These are phyloP conservation scores for Drosophila asahinai DNA, from an alignment of 1,140 invertebrate genomes.

Conservation along the genomic window DNA sequence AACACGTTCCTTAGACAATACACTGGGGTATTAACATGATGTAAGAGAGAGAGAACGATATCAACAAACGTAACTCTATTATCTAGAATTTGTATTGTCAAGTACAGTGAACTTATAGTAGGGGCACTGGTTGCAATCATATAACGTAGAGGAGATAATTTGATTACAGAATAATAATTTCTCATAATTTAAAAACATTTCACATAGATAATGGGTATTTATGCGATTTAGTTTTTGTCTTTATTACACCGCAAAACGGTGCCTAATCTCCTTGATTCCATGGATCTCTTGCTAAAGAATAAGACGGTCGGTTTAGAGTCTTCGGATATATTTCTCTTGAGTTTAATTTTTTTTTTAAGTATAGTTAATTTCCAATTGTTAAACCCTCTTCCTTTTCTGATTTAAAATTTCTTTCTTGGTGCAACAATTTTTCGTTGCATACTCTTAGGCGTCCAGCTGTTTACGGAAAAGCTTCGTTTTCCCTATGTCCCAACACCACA, in stretches of 20 bases:
- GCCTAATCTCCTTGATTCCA: too few species aligned
- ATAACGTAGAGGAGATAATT: not conserved
- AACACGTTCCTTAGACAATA: conserved; percentile 15
- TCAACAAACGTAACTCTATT: conserved; percentile 11
- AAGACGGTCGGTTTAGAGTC: not conserved
- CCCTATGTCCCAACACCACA: not conserved
- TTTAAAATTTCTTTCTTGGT: not conserved
- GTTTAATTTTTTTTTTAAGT: too few species aligned
- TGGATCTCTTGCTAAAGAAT: too few species aligned
- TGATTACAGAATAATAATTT: not conserved
- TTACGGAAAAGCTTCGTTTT: not conserved
- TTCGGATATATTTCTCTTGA: too few species aligned
- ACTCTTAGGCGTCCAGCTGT: conserved; percentile 1
- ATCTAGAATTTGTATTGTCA: conserved; percentile 10
- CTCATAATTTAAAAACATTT: too few species aligned
- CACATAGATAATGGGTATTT: too few species aligned
- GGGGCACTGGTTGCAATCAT: not conserved
- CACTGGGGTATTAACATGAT: conserved; percentile 12
- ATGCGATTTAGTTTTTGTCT: too few species aligned
- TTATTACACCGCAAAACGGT: too few species aligned
- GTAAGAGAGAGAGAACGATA: conserved; percentile 19
- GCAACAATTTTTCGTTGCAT: conserved; percentile 5
- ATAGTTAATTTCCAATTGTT: too few species aligned
- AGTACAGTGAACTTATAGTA: conserved; percentile 10
- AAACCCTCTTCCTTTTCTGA: too few species aligned